phyloP scores from a whole-genome alignment of 2,797 vertebrate species.

The Tokudaia muenninki region DNA sequence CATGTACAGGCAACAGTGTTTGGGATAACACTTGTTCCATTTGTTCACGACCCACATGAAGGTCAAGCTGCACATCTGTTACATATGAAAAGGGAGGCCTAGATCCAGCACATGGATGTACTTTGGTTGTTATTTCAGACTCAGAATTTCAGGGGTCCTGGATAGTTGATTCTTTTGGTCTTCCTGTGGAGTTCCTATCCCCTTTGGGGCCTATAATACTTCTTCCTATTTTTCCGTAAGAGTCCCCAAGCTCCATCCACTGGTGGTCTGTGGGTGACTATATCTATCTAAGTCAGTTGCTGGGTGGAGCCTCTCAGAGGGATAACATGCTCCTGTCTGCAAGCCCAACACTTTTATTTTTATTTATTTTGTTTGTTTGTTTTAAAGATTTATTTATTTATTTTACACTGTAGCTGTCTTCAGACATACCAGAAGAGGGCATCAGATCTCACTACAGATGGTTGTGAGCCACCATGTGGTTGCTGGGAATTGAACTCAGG shows the following conservation, averaged over 20 bases:
- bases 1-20: neutral
- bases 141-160: neutral
- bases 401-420: too few species aligned
- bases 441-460: too few species aligned
- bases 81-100: neutral
- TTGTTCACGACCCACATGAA: neutral
- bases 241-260: neutral
- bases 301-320: neutral
- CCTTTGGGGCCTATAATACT: neutral
- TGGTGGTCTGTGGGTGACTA: neutral
- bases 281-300: neutral
- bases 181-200: neutral
- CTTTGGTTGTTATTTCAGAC: neutral
- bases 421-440: too few species aligned
- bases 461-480: too few species aligned
- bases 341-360: neutral
- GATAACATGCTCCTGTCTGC: neutral
- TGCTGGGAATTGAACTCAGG: too few species aligned
- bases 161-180: neutral
- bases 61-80: neutral
- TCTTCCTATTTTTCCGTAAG: neutral
- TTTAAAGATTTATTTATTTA: too few species aligned
- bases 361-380: too few species aligned
- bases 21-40: neutral
- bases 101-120: neutral